Evolutionary conservation across 2,888 invertebrate genomes (phyloP).

Genomic region (Yponomeuta sedellus): DNA sequence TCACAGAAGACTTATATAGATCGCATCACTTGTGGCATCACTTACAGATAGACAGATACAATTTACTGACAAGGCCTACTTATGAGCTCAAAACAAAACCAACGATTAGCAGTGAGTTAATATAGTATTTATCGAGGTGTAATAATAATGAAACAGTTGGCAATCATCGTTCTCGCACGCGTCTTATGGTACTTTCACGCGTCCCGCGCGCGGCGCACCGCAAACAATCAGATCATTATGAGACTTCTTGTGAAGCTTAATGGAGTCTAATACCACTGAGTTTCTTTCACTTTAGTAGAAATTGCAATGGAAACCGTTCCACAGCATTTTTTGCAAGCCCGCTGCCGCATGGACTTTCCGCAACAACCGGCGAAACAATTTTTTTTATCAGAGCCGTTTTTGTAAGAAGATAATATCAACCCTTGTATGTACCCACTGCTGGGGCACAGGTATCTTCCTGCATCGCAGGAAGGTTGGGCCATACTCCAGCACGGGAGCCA

Average conservation of each 20-base stretch:
- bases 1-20: neutral
- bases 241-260: constrained; percentile 38
- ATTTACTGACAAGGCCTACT: neutral
- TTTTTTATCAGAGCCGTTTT: neutral
- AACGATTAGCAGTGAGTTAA: neutral
- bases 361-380: too few species aligned
- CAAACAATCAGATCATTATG: constrained; percentile 58
- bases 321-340: neutral
- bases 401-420: too few species aligned
- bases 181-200: constrained; percentile 54
- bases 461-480: too few species aligned
- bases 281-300: constrained; percentile 22
- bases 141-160: constrained; percentile 40
- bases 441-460: too few species aligned
- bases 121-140: constrained; percentile 19
- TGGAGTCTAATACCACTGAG: constrained; percentile 53
- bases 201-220: constrained; percentile 41
- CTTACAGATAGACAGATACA: neutral
- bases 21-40: too few species aligned
- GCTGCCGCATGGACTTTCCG: neutral
- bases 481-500: too few species aligned
- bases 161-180: constrained; percentile 60
- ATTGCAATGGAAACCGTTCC: neutral
- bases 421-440: too few species aligned
- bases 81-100: neutral